Percentiles rank a stretch among this genome's conserved stretches.
Evolutionary conservation across 2,888 invertebrate genomes (phyloP).

Genomic region (Rotaria magnacalcarata): DNA sequence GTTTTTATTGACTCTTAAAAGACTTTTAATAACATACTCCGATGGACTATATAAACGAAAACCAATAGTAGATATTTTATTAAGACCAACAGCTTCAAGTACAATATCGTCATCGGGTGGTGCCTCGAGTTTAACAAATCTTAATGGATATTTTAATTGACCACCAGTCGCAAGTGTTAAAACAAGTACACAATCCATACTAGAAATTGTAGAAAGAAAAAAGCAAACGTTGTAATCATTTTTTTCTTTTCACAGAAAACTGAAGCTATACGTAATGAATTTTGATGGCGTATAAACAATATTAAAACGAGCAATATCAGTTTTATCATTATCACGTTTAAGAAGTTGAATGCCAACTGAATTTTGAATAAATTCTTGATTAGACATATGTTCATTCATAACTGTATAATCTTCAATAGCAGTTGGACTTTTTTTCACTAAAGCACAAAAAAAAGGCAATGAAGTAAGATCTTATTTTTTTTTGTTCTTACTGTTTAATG

Average conservation of each 20-base stretch:
- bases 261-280: conserved; percentile 53
- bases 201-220: conserved; percentile 47
- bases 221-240: background rate
- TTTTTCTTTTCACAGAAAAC: too few relatives aligned
- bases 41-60: conserved; percentile 56
- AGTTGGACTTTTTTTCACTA: conserved; percentile 8
- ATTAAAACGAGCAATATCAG: conserved; percentile 55
- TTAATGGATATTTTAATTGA: conserved; percentile 57
- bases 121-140: conserved; percentile 56
- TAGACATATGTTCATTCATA: background rate
- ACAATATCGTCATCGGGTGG: conserved; percentile 56
- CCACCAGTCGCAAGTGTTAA: conserved; percentile 56
- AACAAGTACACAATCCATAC: conserved; percentile 52
- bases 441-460: background rate
- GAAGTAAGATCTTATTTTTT: background rate
- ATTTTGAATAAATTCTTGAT: conserved; percentile 42
- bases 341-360: conserved; percentile 52
- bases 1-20: background rate
- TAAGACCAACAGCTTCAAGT: conserved; percentile 55
- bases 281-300: conserved; percentile 55
- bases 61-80: conserved; percentile 53
- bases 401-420: conserved; percentile 33
- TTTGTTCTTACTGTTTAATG: background rate
- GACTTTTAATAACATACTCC: conserved; percentile 49
- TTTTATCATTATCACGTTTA: conserved; percentile 52